Evolutionary conservation across 2,113 vertebrate species (phyloP), one percentile per base, ranked within the genome.

Genomic region (Cyanistes caeruleus): DNA sequence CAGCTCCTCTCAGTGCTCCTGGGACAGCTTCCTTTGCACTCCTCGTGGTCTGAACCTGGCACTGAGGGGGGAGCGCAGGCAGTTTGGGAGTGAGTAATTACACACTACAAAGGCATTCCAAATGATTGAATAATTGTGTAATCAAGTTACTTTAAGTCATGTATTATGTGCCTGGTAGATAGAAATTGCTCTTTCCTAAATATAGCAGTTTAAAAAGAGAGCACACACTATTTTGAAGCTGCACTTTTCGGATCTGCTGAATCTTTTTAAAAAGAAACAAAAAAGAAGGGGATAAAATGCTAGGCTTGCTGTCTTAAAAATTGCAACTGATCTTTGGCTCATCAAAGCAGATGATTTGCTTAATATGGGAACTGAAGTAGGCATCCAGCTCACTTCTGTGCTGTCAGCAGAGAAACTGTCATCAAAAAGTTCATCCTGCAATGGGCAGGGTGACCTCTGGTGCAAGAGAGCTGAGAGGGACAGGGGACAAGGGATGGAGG

Each of bases 71-170:
- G 58, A 62, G 44, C 4, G 9, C 72, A 37, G 39, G 64, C 82
- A 56, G 4, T 88, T 97, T 93, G 77, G 70, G 90, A 94, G 63
- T 13, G 75, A 94, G 83, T 96, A 94, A 95, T 97, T 97, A 95
- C 48, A 90, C 76, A 60, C 92, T 81, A 93, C 96, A 96, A 97
- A 95, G 88, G 88, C 93, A 92, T 97, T 96, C 85, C 83, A 96
- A 92, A 94, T 78, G 95, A 94, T 96, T 94, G 88, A 93, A 90
- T 94, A 94, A 96, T 95, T 95, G 95, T 96, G 96, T 96, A 96
- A 97, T 97, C 96, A 95, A 96, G 95, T 96, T 92, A 96, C 95
- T 97, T 94, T 93, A 97, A 96, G 88, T 90, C 79, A 39, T 93
- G 79, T 94, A 94, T 96, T 96, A 95, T 96, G 87, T 86, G 85